Base-by-base conservation (phyloP, 92 coral and sea anemone species). In the Nematostella vectensis region DNA sequence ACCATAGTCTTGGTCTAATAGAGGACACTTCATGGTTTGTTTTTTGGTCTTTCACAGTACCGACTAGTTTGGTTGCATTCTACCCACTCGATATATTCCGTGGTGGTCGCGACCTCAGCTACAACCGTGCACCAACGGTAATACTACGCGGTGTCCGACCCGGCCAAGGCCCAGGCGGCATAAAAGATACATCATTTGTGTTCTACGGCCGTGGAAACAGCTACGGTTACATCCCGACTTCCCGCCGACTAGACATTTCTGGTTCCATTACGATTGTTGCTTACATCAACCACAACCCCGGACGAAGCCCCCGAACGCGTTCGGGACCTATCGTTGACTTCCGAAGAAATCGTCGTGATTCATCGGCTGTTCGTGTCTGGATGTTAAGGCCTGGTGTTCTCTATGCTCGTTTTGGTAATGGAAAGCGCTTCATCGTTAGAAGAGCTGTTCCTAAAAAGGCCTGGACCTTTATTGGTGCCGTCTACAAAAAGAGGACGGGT, bases 111-210 rank as follows among this genome's bases (percentile, higher is more conserved):
- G 94, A 85, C 49, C 61, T 57, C 38, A 71, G 94, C 53, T 83
- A 65, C 23, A 70, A 80, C 53, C 65, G 64, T 27, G 79, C 81
- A 28, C 81, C 77, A 11, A 50, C 58, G 8, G 88, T 74, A 20
- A 27, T 28, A 4, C 59, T 75, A 9, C 47, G 12, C 3, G 75
- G 75, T 26, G 87, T 74, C 27, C 42, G 40, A 1, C 70, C 75
- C 4, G 78, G 75, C 20, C 48, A 40, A 1, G 94, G 94, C 1
- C 94, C 94, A 6, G 88, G 80, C 54, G 88, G 87, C 2, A 75
- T 70, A n/a, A 74, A 66, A 22, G 43, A 54, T 27, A 54, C 76
- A 3, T 70, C 94, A 10, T 68, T 73, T 9, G 40, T 48, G 24
- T 59, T 85, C 2, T 68, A 57, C 10, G 88, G 94, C 3, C 55